Conservation (phyloP, 1,140 invertebrate genomes). For the Euborellia annulipes region DNA sequence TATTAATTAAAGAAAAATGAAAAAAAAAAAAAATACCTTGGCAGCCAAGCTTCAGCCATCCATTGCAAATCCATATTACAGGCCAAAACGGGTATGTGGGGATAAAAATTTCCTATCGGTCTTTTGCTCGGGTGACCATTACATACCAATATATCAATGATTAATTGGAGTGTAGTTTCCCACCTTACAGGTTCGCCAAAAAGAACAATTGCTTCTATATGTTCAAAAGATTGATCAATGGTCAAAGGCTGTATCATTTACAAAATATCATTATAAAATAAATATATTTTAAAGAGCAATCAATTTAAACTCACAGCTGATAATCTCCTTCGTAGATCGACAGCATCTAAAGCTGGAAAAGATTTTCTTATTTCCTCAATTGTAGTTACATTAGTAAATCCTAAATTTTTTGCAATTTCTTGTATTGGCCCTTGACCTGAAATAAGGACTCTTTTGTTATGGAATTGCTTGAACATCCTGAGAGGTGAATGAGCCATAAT, state of each 20-base stretch:
- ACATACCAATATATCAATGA: slow-evolving; percentile 51
- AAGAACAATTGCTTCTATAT: slow-evolving; percentile 39
- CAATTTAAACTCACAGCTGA: slow-evolving; percentile 25
- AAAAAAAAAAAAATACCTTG: too few species aligned
- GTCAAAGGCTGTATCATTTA: slow-evolving; percentile 28
- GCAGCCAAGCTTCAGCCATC: slow-evolving; percentile 47
- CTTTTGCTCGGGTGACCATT: slow-evolving; percentile 35
- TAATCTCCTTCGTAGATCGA: slow-evolving; percentile 43
- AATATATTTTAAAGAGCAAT: too few species aligned
- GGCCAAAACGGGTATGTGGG: slow-evolving; percentile 46
- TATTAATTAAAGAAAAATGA: too few species aligned
- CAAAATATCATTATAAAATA: too few species aligned
- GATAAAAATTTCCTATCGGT: slow-evolving; percentile 31
- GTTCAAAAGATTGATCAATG: slow-evolving; percentile 33
- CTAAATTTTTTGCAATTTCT: slow-evolving; percentile 48
- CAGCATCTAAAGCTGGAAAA: slow-evolving; percentile 50
- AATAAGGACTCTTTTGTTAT: slow-evolving; percentile 47
- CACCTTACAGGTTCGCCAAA: slow-evolving; percentile 46
- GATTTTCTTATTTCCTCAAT: slow-evolving; percentile 42
- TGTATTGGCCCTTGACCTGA: slow-evolving; percentile 49
- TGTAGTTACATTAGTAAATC: slow-evolving; percentile 45
- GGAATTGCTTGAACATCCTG: slow-evolving; percentile 43
- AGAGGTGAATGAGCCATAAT: slow-evolving; percentile 57
- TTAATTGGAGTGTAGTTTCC: slow-evolving; percentile 44
- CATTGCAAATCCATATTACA: slow-evolving; percentile 55